phyloP scores from a whole-genome alignment of 1,140 invertebrate species.

The Philopotamus ludificatus region DNA sequence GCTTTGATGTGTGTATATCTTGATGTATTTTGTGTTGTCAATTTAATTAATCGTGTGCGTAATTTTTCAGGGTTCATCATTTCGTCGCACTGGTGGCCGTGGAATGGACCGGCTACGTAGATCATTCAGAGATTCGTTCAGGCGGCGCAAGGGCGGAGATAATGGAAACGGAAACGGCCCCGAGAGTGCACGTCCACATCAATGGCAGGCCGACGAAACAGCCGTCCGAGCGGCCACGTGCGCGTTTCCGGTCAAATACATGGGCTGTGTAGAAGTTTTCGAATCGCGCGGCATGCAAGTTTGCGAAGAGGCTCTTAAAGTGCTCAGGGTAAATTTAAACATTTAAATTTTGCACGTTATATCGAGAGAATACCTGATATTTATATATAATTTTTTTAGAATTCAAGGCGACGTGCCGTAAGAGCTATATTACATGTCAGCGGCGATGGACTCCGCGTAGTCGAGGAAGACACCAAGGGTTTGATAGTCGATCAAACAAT shows the following conservation, averaged over 20 bases:
- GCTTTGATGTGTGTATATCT: too few species aligned
- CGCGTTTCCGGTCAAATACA: conserved; percentile 96
- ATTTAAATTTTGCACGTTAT: neutral
- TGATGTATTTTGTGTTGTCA: too few species aligned
- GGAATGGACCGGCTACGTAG: conserved; percentile 89
- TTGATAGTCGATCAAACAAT: conserved; percentile 99
- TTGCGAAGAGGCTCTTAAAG: conserved; percentile 97
- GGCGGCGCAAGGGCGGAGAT: conserved; percentile 72
- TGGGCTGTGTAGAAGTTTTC: conserved; percentile 98
- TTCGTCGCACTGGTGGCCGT: conserved; percentile 62
- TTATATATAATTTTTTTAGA: conserved; percentile 57
- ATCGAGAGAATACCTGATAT: neutral
- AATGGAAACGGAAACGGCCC: conserved; percentile 64
- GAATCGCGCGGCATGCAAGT: conserved; percentile 99
- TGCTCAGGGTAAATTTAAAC: conserved; percentile 71
- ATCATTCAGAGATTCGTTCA: conserved; percentile 91
- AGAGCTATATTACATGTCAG: conserved; percentile 93
- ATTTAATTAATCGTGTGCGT: too few species aligned
- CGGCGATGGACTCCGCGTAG: conserved; percentile 94
- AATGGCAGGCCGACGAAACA: conserved; percentile 97
- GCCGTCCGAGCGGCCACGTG: conserved; percentile 94
- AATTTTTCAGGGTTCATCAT: conserved; percentile 52
- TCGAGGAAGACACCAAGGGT: conserved; percentile 98
- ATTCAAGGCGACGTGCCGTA: conserved; percentile 81
- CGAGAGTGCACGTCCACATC: conserved; percentile 92